Evolutionary conservation across 2,888 invertebrate genomes (phyloP), one percentile per base, ranked within the genome.

Genomic region (Chrysolina haemoptera): DNA sequence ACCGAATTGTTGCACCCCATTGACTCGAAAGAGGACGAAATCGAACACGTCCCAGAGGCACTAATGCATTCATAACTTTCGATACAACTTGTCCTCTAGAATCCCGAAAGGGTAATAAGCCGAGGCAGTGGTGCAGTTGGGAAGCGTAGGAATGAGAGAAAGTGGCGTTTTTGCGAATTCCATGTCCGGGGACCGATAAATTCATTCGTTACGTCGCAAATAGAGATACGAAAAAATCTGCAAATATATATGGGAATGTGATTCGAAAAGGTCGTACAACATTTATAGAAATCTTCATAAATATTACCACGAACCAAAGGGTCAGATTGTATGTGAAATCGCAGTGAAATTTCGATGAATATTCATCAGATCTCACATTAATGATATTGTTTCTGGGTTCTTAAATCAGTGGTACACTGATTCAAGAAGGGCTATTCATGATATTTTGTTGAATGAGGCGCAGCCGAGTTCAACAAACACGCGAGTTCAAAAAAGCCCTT

Each of bases 21-120:
- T 73, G 73, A 68, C 46, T 64, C 59, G 64, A 82, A 82, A 83
- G 81, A 78, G 83, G 79, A 81, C 81, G 81, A 81, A 84, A 81
- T 83, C 78, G 81, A 81, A 81, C 81, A 81, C 80, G 81, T 81
- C 81, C 81, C 77, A 73, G 67, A 80, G 80, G 80, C 79, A 76
- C 80, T 83, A 84, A 84, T 84, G 83, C 83, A 84, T 84, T 83
- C 84, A 84, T 84, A 84, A 83, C 83, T 83, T 84, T 82, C 81
- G 80, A 83, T 84, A 82, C 78, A 80, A 80, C 80, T 78, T 82
- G 81, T 82, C 81, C 80, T 79, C 76, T 71, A 72, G 77, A 77
- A 81, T 81, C 80, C 78, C 78, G 77, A 59, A 59, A 59, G 59
- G 59, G 59, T 59, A 59, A 59, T 59, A 59, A 59, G 59, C 59